A percentile compares a stretch with the other conserved stretches of the same genome.
Conservation (phyloP, 1,140 invertebrate genomes). For the Bombus balteatus region DNA sequence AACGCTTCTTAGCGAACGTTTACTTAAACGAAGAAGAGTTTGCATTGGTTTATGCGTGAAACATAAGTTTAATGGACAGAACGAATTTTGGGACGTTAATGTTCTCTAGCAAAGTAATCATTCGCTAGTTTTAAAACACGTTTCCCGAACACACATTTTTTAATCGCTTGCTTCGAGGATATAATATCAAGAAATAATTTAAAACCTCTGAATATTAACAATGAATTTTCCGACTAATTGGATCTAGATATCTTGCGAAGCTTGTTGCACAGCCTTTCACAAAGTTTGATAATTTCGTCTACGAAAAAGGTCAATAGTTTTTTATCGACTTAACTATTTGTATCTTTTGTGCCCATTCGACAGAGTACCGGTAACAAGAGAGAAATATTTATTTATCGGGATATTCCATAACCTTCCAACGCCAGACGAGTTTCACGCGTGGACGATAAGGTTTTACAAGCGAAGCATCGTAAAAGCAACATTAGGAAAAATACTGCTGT, state of each 20-base stretch:
- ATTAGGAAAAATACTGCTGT: too few relatives aligned
- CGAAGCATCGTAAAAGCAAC: too few relatives aligned
- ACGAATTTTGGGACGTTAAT: background rate
- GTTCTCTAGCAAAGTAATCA: background rate
- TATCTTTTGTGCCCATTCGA: background rate
- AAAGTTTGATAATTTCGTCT: too few relatives aligned
- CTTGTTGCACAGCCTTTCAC: too few relatives aligned
- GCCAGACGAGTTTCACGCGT: too few relatives aligned
- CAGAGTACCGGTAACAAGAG: background rate
- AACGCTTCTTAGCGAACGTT: conserved; percentile 50
- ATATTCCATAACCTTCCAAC: too few relatives aligned
- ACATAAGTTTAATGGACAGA: background rate
- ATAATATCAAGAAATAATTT: background rate
- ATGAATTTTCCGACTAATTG: too few relatives aligned
- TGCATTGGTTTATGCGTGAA: background rate
- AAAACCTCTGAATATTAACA: background rate
- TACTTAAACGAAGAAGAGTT: conserved; percentile 27
- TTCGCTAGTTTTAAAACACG: too few relatives aligned
- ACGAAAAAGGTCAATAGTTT: background rate
- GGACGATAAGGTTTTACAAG: too few relatives aligned
- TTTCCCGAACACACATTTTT: background rate
- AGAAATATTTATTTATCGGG: background rate
- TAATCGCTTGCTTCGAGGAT: background rate
- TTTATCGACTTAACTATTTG: background rate
- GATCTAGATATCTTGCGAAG: too few relatives aligned